A percentile compares a stretch with the other conserved stretches of the same genome.
phyloP scores from a whole-genome alignment of 2,888 invertebrate species.

The Leuctra nigra region DNA sequence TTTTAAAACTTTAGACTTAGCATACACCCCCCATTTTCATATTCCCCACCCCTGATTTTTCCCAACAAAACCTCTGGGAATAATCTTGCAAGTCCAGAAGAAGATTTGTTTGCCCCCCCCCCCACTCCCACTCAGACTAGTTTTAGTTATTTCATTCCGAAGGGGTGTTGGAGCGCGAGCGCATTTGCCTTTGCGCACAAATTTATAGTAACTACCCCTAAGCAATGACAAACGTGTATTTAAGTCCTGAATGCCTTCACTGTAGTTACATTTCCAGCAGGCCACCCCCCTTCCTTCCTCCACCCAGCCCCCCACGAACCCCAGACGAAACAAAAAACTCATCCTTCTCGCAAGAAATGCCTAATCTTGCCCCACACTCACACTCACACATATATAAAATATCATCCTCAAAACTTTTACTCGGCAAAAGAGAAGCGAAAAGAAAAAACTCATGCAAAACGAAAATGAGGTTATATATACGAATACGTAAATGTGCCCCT shows the following conservation, averaged over 20 bases:
- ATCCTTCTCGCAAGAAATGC: neutral
- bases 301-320: neutral
- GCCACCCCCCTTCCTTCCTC: neutral
- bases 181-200: slow-evolving; percentile 22
- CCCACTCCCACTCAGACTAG: neutral
- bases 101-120: slow-evolving; percentile 30
- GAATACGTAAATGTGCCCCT: too few species aligned
- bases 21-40: slow-evolving; percentile 15
- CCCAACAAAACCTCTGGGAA: slow-evolving; percentile 24
- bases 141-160: slow-evolving; percentile 8
- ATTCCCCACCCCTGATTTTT: slow-evolving; percentile 12
- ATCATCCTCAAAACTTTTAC: neutral
- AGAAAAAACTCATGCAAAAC: too few species aligned
- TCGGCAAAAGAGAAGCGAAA: too few species aligned
- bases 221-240: slow-evolving; percentile 19
- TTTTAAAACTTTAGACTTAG: slow-evolving; percentile 17
- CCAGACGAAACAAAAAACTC: neutral
- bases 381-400: neutral
- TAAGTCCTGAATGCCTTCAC: neutral
- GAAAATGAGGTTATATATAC: too few species aligned
- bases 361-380: slow-evolving; percentile 3
- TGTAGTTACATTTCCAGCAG: neutral
- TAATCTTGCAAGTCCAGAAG: slow-evolving; percentile 29
- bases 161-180: neutral
- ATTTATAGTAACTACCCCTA: slow-evolving; percentile 29